A percentile compares a stretch with the other conserved stretches of the same genome.
Conservation (phyloP, 2,797 vertebrate species). For the Kryptolebias ocellatus region DNA sequence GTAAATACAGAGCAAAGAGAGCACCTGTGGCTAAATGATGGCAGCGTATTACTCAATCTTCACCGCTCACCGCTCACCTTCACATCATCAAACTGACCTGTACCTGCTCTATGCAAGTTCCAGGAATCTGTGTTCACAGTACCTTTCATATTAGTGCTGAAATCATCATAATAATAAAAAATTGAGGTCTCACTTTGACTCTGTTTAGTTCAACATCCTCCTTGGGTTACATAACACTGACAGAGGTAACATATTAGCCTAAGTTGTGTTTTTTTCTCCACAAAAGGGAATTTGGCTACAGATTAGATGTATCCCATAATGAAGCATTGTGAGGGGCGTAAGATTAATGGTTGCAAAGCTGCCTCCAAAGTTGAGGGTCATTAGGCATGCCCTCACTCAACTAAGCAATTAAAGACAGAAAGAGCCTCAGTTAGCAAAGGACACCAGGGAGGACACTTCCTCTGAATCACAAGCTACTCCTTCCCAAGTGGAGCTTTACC, state of each 20-base stretch:
- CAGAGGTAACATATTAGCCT: slow-evolving; percentile 42
- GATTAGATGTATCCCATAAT: slow-evolving; percentile 51
- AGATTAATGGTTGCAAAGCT: slow-evolving; percentile 62
- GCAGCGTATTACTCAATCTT: slow-evolving; percentile 43
- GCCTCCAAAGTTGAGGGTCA: slow-evolving; percentile 52
- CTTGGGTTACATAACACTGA: slow-evolving; percentile 48
- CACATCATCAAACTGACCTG: slow-evolving; percentile 30
- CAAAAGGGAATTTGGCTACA: slow-evolving; percentile 39
- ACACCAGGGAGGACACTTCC: slow-evolving; percentile 45
- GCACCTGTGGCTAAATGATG: slow-evolving; percentile 10
- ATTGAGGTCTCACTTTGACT: slow-evolving; percentile 38
- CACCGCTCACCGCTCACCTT: slow-evolving; percentile 8
- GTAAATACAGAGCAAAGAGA: slow-evolving; percentile 41
- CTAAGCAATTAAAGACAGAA: slow-evolving; percentile 63
- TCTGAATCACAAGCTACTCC: slow-evolving; percentile 25
- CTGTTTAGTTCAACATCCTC: slow-evolving; percentile 46
- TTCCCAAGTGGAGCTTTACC: slow-evolving; percentile 11
- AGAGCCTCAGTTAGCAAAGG: slow-evolving; percentile 53
- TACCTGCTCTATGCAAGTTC: slow-evolving; percentile 17
- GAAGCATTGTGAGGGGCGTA: slow-evolving; percentile 48
- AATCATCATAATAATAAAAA: neutral
- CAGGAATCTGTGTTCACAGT: slow-evolving; percentile 18
- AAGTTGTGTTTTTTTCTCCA: neutral
- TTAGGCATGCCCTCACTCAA: slow-evolving; percentile 61
- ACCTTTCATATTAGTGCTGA: slow-evolving; percentile 19